These are phyloP conservation scores for Caerostris extrusa DNA, from an alignment of 1,140 invertebrate species.

Conservation along the genomic window DNA sequence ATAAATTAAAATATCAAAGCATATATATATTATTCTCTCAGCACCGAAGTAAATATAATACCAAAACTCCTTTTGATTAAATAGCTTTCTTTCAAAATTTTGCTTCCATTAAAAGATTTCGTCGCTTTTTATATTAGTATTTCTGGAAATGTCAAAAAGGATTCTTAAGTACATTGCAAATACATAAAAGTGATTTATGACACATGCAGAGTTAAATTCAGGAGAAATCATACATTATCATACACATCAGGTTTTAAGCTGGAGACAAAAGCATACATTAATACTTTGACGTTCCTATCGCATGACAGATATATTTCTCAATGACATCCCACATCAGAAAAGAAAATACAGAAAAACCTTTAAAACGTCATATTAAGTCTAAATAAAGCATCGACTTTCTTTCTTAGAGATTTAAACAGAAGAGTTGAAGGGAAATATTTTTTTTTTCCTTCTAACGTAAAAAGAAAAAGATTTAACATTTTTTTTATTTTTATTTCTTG, in stretches of 20 bases:
- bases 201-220: too few species aligned
- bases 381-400: not conserved
- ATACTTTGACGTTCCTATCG: not conserved
- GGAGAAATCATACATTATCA: too few species aligned
- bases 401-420: not conserved
- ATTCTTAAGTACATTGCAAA: too few species aligned
- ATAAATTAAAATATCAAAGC: too few species aligned
- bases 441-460: not conserved
- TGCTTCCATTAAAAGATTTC: too few species aligned
- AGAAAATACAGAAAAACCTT: not conserved
- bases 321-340: not conserved
- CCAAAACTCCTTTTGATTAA: too few species aligned
- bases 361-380: constrained; percentile 24
- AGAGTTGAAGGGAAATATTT: not conserved
- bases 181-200: too few species aligned
- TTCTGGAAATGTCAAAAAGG: too few species aligned
- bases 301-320: constrained; percentile 3
- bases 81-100: too few species aligned
- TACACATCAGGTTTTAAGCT: not conserved
- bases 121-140: too few species aligned
- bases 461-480: not conserved
- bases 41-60: too few species aligned
- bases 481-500: not conserved
- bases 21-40: too few species aligned
- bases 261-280: not conserved